phyloP scores from a whole-genome alignment of 2,888 invertebrate genomes.

The Dendrolimus pini region DNA sequence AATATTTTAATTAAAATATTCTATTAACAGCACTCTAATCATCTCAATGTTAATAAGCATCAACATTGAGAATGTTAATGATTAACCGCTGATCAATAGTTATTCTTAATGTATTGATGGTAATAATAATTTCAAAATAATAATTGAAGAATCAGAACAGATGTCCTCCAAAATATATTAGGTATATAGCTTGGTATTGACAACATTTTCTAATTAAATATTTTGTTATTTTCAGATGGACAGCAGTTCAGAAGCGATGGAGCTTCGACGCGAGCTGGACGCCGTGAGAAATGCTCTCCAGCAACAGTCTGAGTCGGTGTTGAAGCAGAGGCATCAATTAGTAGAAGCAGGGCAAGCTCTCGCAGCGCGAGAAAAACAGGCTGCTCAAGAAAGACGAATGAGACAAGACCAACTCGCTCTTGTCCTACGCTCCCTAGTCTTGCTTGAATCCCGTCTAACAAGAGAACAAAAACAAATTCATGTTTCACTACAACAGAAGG shows the following conservation, averaged over 20 bases:
- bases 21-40: no score
- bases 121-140: no score
- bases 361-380: slow-evolving; percentile 76
- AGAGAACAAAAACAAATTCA: slow-evolving; percentile 85
- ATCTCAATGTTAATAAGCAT: background rate
- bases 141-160: no score
- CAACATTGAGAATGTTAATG: background rate
- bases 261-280: slow-evolving; percentile 79
- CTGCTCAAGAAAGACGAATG: slow-evolving; percentile 77
- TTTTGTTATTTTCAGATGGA: slow-evolving; percentile 78
- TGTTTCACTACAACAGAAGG: slow-evolving; percentile 81
- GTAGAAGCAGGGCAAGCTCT: slow-evolving; percentile 79
- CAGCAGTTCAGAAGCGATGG: slow-evolving; percentile 78
- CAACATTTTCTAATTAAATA: slow-evolving; percentile 3
- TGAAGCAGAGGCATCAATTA: slow-evolving; percentile 82
- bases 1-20: slow-evolving; percentile 14
- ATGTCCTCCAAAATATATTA: slow-evolving; percentile 19
- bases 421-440: slow-evolving; percentile 81
- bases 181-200: background rate
- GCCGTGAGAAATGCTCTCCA: slow-evolving; percentile 81
- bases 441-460: slow-evolving; percentile 82
- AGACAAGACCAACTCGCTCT: slow-evolving; percentile 83
- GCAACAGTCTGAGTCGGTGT: slow-evolving; percentile 77
- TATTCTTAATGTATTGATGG: no score
- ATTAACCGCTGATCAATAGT: background rate